Evolutionary conservation across 2,797 vertebrate species (phyloP).

Genomic region (Pogonophryne albipinna): DNA sequence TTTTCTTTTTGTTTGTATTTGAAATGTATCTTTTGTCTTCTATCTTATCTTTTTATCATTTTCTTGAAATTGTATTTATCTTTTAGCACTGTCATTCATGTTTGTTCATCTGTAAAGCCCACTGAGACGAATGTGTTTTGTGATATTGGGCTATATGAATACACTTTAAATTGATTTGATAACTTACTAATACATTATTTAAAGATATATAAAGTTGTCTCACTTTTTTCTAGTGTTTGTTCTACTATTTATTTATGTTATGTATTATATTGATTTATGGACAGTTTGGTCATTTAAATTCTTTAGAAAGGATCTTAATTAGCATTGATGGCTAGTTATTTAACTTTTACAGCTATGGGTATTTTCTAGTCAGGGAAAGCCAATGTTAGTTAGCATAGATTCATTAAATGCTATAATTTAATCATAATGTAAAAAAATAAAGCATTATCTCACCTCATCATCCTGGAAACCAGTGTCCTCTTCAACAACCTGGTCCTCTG

Average conservation of each 20-base stretch:
- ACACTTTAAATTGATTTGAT: too few relatives aligned
- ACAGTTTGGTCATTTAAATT: not conserved
- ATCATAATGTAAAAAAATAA: too few relatives aligned
- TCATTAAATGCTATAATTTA: not conserved
- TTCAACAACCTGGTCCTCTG: constrained; percentile 92
- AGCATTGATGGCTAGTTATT: not conserved
- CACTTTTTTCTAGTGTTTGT: not conserved
- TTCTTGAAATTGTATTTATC: too few relatives aligned
- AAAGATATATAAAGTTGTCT: not conserved
- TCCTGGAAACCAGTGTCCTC: constrained; percentile 89
- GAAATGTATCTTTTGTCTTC: too few relatives aligned
- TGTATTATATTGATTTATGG: not conserved
- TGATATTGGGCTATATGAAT: too few relatives aligned
- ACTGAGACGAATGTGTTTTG: too few relatives aligned
- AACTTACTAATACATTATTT: not conserved
- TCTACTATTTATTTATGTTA: not conserved
- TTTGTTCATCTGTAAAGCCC: too few relatives aligned
- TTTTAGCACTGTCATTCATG: too few relatives aligned
- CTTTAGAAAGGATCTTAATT: not conserved
- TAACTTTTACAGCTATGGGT: too few relatives aligned
- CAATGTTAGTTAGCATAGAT: not conserved
- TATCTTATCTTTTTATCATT: too few relatives aligned
- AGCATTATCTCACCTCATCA: constrained; percentile 88
- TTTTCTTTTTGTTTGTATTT: too few relatives aligned
- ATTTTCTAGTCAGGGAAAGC: not conserved